Evolutionary conservation across 2,888 invertebrate genomes (phyloP), one percentile per base, ranked within the genome.

Genomic region (Pilophorus perplexus): DNA sequence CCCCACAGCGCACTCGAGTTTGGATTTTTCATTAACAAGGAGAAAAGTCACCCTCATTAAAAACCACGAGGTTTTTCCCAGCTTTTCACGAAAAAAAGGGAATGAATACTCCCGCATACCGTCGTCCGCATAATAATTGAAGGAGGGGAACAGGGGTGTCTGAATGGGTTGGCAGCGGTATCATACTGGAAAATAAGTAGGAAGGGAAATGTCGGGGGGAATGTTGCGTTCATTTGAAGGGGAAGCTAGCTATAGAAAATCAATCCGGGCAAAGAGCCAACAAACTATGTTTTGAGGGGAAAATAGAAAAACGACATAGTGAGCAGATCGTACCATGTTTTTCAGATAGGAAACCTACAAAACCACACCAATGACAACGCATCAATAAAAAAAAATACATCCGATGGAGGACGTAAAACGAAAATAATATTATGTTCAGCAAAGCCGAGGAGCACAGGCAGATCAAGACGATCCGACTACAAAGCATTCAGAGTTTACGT

Each of bases 21-120:
- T 46, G 48, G 48, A 62, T 62, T 62, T 62, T 62, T 62, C 62
- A 62, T 62, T 62, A 62, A 62, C 62, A 62, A 46, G 44, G 62
- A 46, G 62, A 46, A 62, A 62, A 62, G 46, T 62, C 62, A 46
- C 37, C 46, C 62, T 62, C 62, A 62, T 62, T 62, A 62, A 62
- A 62, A 62, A 62, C 46, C 62, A 28, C 62, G 48, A 42, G 55
- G 20, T 38, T 62, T 62, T 62, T 38, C 48, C 59, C 27, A 62
- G 38, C 55, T 55, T 55, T 55, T 38, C 55, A 55, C 5, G 18
- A 22, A 12, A n/a, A 14, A 10, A 14, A 8, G 14, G 37, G 37
- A 33, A 38, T 55, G 38, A 55, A 55, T 38, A 28, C 14, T 52
- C 52, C 8, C 3, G 28, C 33, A 42, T 14, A 42, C 42, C 16